These are phyloP conservation scores for Monoplex corrugatus DNA, from an alignment of 2,888 invertebrate genomes.

Conservation along the genomic window DNA sequence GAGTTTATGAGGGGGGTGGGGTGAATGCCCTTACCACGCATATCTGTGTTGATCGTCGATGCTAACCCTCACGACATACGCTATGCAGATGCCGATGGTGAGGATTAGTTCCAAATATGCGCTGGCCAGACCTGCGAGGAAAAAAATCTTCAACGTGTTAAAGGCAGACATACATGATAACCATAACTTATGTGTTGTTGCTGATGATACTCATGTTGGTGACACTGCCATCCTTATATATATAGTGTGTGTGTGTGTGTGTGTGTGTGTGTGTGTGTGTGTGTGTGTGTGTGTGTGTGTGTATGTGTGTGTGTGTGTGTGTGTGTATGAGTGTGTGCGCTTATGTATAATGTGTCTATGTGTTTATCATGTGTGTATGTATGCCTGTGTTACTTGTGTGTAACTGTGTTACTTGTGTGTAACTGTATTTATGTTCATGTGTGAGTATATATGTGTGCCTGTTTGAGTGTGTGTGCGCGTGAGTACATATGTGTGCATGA, in stretches of 20 bases:
- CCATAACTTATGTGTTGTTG: too few species aligned
- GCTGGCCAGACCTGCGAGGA: slow-evolving; percentile 96
- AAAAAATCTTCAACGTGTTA: too few species aligned
- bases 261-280: neutral
- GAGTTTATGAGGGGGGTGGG: too few species aligned
- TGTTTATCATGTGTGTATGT: too few species aligned
- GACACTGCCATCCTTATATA: too few species aligned
- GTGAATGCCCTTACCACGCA: slow-evolving; percentile 71
- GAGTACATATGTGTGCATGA: neutral
- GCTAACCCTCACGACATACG: slow-evolving; percentile 96
- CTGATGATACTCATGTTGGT: too few species aligned
- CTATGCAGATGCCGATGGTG: slow-evolving; percentile 96
- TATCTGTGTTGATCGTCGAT: slow-evolving; percentile 89
- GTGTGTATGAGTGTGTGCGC: too few species aligned
- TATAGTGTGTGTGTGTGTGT: neutral
- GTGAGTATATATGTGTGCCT: neutral
- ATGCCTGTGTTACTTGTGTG: too few species aligned
- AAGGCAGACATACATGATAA: too few species aligned
- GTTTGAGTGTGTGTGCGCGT: neutral
- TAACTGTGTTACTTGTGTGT: too few species aligned
- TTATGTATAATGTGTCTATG: too few species aligned
- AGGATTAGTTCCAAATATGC: slow-evolving; percentile 98
- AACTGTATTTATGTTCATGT: neutral
- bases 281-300: neutral
- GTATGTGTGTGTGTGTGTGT: too few species aligned